Evolutionary conservation across 2,113 vertebrate species (phyloP), one percentile per base, ranked within the genome.

Genomic region (Gnathonemus longibarbis): DNA sequence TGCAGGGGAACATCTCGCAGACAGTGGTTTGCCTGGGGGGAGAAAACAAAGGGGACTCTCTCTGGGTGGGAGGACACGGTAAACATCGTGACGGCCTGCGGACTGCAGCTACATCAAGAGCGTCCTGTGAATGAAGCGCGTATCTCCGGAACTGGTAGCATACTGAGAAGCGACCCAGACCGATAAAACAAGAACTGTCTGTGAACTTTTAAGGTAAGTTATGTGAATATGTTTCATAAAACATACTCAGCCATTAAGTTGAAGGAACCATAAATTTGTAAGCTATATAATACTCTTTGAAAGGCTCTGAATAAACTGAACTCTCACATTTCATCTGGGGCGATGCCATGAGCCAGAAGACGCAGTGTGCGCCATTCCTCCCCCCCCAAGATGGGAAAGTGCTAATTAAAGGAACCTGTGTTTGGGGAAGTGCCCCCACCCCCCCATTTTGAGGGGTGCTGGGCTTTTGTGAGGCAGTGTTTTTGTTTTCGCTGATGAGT

Each of bases 401-500:
- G 84, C 48, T 86, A 86, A 86, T 86, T 86, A 86, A 86, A 86
- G 84, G 84, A 86, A 86, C 10, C 84, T 50, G 46, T 48, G 46
- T 50, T 50, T 50, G 49, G 49, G 49, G 11, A 50, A 15, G 11
- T 13, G 11, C 49, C 49, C 49, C 49, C 48, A 13, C 3, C 49
- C 49, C 50, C 50, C 31, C 85, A n/a, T 87, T 87, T 53, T 87
- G 50, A 42, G 50, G 50, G 53, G 92, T 88, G 49, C 89, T 91
- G 93, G 94, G 94, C 94, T 95, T 94, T 93, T 91, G 91, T 91
- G 92, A 92, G 91, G 94, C 91, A 90, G 91, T 94, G 93, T 94
- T 91, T 84, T 89, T 95, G 95, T 95, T 95, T 93, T 93, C 92
- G 92, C 91, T 93, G 89, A 93, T 91, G 90, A 48, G 90, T 90